phyloP scores from a whole-genome alignment of 1,140 invertebrate genomes.

The Drosophila albomicans region DNA sequence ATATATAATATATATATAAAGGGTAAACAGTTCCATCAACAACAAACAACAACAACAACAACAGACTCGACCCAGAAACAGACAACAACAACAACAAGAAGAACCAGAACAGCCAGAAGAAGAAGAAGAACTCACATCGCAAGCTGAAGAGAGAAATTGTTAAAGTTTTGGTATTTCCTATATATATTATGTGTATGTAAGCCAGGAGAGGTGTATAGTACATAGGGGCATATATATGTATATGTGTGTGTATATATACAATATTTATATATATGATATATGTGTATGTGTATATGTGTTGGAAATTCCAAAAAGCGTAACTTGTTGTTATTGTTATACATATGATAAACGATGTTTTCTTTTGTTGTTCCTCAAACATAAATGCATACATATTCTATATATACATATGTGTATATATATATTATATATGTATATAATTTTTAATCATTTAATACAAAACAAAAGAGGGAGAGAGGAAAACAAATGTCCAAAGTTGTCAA shows the following conservation, averaged over 20 bases:
- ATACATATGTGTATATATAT: slow-evolving; percentile 34
- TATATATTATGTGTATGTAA: slow-evolving; percentile 30
- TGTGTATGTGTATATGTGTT: slow-evolving; percentile 35
- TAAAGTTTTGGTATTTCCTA: slow-evolving; percentile 40
- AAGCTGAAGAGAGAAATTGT: slow-evolving; percentile 36
- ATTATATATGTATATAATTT: slow-evolving; percentile 37
- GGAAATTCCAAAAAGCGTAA: slow-evolving; percentile 16
- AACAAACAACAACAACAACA: neutral
- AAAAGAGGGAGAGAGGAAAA: slow-evolving; percentile 32
- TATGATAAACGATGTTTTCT: slow-evolving; percentile 16
- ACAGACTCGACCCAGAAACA: slow-evolving; percentile 1
- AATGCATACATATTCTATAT: slow-evolving; percentile 42
- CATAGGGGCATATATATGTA: slow-evolving; percentile 37
- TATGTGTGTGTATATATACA: slow-evolving; percentile 20
- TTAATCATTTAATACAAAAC: slow-evolving; percentile 8
- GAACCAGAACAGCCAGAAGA: slow-evolving; percentile 16
- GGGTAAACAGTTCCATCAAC: slow-evolving; percentile 5
- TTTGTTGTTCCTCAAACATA: slow-evolving; percentile 7
- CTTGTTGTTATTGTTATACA: slow-evolving; percentile 37
- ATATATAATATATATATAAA: slow-evolving; percentile 11
- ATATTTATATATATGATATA: slow-evolving; percentile 28
- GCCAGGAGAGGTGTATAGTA: slow-evolving; percentile 32
- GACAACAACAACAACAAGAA: slow-evolving; percentile 4
- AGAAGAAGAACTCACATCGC: neutral
- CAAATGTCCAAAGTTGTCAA: slow-evolving; percentile 77